Conservation (phyloP, 2,888 invertebrate species). For the Lamellibrachia columna region DNA sequence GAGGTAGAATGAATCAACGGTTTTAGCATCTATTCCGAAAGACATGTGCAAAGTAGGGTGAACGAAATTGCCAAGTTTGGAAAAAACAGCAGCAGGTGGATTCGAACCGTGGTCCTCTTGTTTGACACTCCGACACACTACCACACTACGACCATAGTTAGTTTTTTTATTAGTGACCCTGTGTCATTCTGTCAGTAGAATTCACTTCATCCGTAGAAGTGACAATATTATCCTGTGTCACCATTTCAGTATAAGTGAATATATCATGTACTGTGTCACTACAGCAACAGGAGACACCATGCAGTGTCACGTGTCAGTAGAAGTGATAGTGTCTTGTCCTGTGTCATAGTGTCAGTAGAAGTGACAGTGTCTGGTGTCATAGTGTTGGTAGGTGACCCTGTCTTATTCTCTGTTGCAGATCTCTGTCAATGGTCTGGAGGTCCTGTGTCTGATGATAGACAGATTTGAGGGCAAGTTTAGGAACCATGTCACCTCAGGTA, state of each 20-base stretch:
- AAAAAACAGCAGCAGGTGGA: no score
- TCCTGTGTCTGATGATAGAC: constrained; percentile 85
- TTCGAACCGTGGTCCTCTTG: no score
- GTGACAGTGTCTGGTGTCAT: not conserved
- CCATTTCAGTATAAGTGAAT: not conserved
- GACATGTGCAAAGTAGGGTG: no score
- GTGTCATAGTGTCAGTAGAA: not conserved
- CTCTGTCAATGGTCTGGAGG: constrained; percentile 89
- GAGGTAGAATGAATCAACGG: no score
- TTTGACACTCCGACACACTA: no score
- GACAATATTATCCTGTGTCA: not conserved
- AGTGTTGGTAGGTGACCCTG: not conserved
- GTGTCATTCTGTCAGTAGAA: no score
- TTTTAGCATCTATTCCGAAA: no score
- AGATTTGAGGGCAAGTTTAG: constrained; percentile 88
- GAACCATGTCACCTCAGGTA: constrained; percentile 81
- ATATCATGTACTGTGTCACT: not conserved
- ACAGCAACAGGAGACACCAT: not conserved
- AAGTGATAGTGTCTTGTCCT: no score
- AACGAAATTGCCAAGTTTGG: no score
- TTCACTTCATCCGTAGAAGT: not conserved
- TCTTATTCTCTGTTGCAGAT: constrained; percentile 73
- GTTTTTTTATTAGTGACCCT: no score
- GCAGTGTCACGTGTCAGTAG: not conserved
- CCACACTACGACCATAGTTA: no score